Conservation (phyloP, 2,113 vertebrate species). For the Centropristis striata region DNA sequence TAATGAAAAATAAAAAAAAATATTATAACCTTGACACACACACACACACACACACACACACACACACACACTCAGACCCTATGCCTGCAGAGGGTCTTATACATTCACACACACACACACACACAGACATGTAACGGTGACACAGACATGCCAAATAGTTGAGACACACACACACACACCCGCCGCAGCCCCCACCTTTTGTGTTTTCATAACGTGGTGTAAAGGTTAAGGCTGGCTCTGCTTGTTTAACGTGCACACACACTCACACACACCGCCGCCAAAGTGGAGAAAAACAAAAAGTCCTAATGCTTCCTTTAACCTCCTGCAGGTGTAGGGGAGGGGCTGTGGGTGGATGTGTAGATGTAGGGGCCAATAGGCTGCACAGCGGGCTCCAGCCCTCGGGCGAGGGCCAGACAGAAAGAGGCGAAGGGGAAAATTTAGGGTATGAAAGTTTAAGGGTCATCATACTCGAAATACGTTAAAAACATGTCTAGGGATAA, state of each 20-base stretch:
- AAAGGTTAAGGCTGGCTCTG: slow-evolving; percentile 69
- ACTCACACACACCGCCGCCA: slow-evolving; percentile 22
- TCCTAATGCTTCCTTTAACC: slow-evolving; percentile 55
- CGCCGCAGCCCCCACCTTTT: slow-evolving; percentile 41
- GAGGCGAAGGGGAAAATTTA: neutral
- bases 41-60: slow-evolving; percentile 26
- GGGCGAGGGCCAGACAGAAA: neutral
- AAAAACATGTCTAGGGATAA: neutral
- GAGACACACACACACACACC: slow-evolving; percentile 18
- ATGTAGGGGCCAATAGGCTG: slow-evolving; percentile 31
- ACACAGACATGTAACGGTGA: slow-evolving; percentile 30
- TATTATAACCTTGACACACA: slow-evolving; percentile 45
- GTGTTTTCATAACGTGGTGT: slow-evolving; percentile 76
- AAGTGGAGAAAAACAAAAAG: slow-evolving; percentile 70
- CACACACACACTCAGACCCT: slow-evolving; percentile 33
- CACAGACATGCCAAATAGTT: slow-evolving; percentile 38
- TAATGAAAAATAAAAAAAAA: too few relatives aligned
- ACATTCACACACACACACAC: slow-evolving; percentile 36
- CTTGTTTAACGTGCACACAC: slow-evolving; percentile 74
- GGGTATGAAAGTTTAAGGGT: slow-evolving; percentile 13
- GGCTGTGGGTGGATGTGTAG: slow-evolving; percentile 31
- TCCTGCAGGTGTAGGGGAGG: slow-evolving; percentile 61
- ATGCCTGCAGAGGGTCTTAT: slow-evolving; percentile 23
- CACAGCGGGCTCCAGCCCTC: slow-evolving; percentile 6
- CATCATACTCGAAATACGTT: neutral